Conservation (phyloP, 2,888 invertebrate species). For the Herminia tarsipennalis region DNA sequence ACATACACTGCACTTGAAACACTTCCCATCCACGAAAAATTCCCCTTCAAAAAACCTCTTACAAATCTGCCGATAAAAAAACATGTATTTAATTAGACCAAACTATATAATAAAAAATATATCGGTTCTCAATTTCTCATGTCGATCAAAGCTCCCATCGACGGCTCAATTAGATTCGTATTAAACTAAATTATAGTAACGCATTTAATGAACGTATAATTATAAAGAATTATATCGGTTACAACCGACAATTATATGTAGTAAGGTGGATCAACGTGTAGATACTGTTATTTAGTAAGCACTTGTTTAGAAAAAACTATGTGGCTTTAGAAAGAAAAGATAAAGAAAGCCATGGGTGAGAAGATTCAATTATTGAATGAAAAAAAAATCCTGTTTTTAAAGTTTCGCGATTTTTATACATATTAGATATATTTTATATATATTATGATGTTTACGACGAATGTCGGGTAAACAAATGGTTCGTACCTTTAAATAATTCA, state of each 20-base stretch:
- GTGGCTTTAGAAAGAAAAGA: no score
- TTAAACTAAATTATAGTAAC: slow-evolving; percentile 57
- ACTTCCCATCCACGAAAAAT: not conserved
- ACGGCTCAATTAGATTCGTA: slow-evolving; percentile 57
- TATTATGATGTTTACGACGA: no score
- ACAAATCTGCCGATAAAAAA: slow-evolving; percentile 23
- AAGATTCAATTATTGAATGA: not conserved
- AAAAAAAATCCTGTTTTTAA: no score
- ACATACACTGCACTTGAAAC: not conserved
- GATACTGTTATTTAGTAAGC: slow-evolving; percentile 20
- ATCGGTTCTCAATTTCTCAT: slow-evolving; percentile 57
- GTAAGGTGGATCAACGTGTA: slow-evolving; percentile 6
- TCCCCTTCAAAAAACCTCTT: slow-evolving; percentile 5
- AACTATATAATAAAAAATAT: slow-evolving; percentile 37
- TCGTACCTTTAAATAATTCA: no score
- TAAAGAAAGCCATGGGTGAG: no score
- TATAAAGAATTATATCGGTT: slow-evolving; percentile 47
- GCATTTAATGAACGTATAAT: slow-evolving; percentile 57
- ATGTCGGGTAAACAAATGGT: no score
- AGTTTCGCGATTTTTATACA: no score
- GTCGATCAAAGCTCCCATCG: slow-evolving; percentile 48
- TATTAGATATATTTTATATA: no score
- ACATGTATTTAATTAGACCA: slow-evolving; percentile 52
- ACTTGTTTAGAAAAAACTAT: slow-evolving; percentile 1
- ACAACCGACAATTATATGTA: slow-evolving; percentile 45